Evolutionary conservation across 1,140 invertebrate genomes (phyloP), one percentile per base, ranked within the genome.

Genomic region (Drosophila tristis): DNA sequence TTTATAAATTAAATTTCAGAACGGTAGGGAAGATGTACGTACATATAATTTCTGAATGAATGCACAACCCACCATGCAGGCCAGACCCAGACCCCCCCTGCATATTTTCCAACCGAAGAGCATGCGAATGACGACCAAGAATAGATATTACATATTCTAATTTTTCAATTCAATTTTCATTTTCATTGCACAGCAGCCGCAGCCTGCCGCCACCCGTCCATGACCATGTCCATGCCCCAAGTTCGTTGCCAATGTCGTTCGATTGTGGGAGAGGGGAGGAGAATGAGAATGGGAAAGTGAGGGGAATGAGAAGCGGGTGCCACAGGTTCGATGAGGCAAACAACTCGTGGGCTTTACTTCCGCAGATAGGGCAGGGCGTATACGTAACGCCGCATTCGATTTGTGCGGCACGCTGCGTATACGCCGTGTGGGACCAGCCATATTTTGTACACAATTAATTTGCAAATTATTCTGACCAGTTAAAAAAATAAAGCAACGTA

Each of bases 231-330:
- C 31, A 31, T 11, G 35, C 35, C 35, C 35, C 74, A 86, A 85
- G 81, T 85, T 85, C 78, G 81, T 80, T 86, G 81, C 54, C 81
- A 85, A 86, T 68, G 80, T 85, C 81, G 80, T 85, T 85, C 68
- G 80, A 77, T 80, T 79, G 26, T 56, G 31, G 53, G 26, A 43
- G 20, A 6, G 45, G 26, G 7, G 60, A 43, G 4, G 25, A 5
- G 39, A 39, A 8, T 25, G 5, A 2, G 2, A 43, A 13, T 4
- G 31, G 8, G 25, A 25, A 2, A 45, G 0, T 8, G 6, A 16
- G n/a, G 23, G 26, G 8, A 2, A 23, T 23, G 23, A 23, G 23
- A 31, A 31, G 31, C 35, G 35, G 35, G 35, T 39, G 35, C 35
- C 35, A 39, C 35, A 39, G 35, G 35, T 54, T 54, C 51, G 51